Evolutionary conservation across 2,797 vertebrate genomes (phyloP).

Genomic region (Alauda arvensis): DNA sequence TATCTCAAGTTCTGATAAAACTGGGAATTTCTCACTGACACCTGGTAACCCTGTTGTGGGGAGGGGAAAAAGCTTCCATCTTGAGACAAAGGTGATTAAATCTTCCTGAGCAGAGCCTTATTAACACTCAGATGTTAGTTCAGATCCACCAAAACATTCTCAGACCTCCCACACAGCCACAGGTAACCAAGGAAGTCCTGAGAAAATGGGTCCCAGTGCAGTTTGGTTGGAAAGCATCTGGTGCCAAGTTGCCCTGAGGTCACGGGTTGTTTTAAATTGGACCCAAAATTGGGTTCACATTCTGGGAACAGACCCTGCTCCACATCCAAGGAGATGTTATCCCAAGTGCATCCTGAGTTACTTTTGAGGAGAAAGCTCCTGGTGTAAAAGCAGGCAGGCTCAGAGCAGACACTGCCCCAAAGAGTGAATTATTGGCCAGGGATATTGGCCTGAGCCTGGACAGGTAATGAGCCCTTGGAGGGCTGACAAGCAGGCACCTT

Average conservation of each 20-base stretch:
- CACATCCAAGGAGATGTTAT: not conserved
- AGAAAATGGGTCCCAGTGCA: not conserved
- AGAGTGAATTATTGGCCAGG: not conserved
- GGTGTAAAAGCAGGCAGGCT: not conserved
- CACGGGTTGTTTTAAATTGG: not conserved
- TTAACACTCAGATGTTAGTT: not conserved
- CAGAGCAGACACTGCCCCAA: not conserved
- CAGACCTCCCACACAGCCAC: not conserved
- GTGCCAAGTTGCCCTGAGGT: not conserved
- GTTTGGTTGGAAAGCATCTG: not conserved
- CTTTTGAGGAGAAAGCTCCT: not conserved
- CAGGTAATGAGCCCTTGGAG: not conserved
- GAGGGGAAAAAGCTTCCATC: not conserved
- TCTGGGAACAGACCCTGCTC: not conserved
- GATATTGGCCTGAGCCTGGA: not conserved
- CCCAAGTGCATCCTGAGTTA: not conserved
- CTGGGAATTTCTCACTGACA: not conserved
- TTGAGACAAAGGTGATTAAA: not conserved
- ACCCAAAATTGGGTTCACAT: not conserved
- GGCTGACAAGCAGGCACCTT: not conserved
- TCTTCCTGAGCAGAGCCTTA: not conserved
- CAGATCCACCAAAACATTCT: not conserved
- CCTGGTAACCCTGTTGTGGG: not conserved
- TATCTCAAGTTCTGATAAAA: not conserved
- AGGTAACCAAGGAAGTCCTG: not conserved